A percentile compares a stretch with the other conserved stretches of the same genome.
Conservation (phyloP, 2,113 vertebrate genomes). For the Perognathus longimembris region DNA sequence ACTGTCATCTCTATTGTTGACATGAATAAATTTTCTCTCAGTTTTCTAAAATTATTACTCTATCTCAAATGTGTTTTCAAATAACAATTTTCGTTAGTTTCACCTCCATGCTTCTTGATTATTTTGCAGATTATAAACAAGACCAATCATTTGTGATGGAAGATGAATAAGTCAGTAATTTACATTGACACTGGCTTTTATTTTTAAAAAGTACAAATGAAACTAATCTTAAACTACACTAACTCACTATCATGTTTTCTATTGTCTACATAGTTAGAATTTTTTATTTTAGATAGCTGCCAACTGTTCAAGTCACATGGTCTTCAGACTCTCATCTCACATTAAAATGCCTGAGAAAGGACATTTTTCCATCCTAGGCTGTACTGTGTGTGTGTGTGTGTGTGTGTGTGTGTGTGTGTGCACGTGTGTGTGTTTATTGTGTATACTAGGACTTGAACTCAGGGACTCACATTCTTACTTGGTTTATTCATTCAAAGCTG, state of each 20-base stretch:
- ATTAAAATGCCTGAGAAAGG: background rate
- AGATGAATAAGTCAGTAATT: background rate
- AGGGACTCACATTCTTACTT: too few species aligned
- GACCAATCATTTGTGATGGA: background rate
- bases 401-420: too few species aligned
- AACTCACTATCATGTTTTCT: background rate
- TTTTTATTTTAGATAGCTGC: background rate
- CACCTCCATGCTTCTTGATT: background rate
- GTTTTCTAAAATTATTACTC: background rate
- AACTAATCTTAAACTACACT: background rate
- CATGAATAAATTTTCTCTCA: background rate
- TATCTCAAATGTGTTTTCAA: background rate
- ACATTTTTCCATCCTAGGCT: background rate
- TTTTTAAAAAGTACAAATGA: slow-evolving; percentile 43
- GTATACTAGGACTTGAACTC: too few species aligned
- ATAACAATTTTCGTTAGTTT: slow-evolving; percentile 33
- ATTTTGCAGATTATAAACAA: background rate
- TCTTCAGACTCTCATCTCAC: slow-evolving; percentile 17
- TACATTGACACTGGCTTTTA: background rate
- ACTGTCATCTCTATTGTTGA: background rate
- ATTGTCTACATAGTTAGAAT: background rate
- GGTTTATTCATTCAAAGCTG: too few species aligned
- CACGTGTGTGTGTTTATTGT: too few species aligned
- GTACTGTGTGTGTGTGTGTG: too few species aligned
- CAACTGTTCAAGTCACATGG: background rate